Evolutionary conservation across 1,140 invertebrate species (phyloP).

Genomic region (Grapholita molesta): DNA sequence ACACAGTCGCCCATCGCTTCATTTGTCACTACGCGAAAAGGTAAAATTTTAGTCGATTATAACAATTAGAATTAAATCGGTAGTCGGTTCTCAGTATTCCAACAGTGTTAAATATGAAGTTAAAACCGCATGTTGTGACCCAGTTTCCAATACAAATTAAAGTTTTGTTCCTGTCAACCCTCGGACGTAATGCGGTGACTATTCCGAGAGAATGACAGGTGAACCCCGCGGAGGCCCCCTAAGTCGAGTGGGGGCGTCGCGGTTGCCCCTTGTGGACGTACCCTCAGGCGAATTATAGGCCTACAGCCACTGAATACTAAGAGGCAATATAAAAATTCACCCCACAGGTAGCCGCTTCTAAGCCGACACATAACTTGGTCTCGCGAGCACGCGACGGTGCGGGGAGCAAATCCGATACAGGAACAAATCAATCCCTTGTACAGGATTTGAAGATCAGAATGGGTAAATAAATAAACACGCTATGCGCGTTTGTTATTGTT

Average conservation of each 20-base stretch:
- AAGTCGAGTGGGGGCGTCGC: conserved; percentile 35
- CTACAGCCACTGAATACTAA: conserved; percentile 59
- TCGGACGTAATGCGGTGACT: neutral
- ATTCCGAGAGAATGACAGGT: conserved; percentile 29
- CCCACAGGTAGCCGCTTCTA: conserved; percentile 55
- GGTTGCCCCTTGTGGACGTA: conserved; percentile 42
- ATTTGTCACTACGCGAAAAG: neutral
- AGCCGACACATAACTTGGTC: conserved; percentile 53
- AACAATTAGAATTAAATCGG: neutral
- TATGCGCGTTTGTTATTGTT: conserved; percentile 36
- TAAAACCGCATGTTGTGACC: neutral
- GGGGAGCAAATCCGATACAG: conserved; percentile 40
- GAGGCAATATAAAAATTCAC: conserved; percentile 53
- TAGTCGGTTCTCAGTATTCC: neutral
- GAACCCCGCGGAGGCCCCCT: conserved; percentile 29
- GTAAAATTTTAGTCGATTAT: neutral
- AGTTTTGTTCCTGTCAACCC: conserved; percentile 17
- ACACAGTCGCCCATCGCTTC: neutral
- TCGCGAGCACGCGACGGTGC: conserved; percentile 31
- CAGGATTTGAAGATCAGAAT: conserved; percentile 45
- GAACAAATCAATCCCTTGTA: conserved; percentile 50
- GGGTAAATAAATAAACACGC: conserved; percentile 42
- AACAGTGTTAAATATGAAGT: conserved; percentile 2
- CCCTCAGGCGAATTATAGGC: conserved; percentile 56
- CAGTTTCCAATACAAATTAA: conserved; percentile 16